phyloP scores from a whole-genome alignment of 1,140 invertebrate genomes.

The Hyles euphorbiae region DNA sequence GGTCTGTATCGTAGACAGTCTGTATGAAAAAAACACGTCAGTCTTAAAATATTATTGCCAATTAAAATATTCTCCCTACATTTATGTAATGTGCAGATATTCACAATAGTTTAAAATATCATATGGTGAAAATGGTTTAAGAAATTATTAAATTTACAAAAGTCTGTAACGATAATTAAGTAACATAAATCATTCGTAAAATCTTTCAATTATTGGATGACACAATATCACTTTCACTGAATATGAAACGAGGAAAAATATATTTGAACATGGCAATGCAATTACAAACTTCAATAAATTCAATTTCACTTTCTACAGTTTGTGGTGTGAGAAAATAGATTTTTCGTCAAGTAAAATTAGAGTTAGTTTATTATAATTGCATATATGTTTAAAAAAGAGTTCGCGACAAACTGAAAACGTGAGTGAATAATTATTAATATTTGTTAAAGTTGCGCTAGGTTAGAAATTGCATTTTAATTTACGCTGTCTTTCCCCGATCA shows the following conservation, averaged over 20 bases:
- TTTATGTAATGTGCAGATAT: no score
- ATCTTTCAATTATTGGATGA: no score
- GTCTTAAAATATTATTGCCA: no score
- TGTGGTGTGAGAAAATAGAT: slow-evolving; percentile 14
- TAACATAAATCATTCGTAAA: background rate
- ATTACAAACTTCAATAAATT: slow-evolving; percentile 18
- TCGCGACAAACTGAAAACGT: slow-evolving; percentile 32
- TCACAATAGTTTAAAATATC: no score
- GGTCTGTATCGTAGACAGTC: no score
- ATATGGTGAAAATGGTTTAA: no score
- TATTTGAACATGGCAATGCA: slow-evolving; percentile 9
- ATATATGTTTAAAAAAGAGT: background rate
- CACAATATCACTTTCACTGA: no score
- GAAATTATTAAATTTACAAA: no score
- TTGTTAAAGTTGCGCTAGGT: slow-evolving; percentile 55
- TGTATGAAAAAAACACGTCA: no score
- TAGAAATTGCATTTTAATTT: slow-evolving; percentile 63
- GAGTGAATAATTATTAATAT: slow-evolving; percentile 38
- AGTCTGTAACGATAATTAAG: background rate
- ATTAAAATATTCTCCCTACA: no score
- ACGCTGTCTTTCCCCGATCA: slow-evolving; percentile 63
- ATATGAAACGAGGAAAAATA: no score
- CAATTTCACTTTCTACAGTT: slow-evolving; percentile 14
- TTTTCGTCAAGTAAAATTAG: background rate
- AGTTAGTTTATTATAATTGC: background rate